A percentile compares a stretch with the other conserved stretches of the same genome.
Evolutionary conservation across 2,888 invertebrate species (phyloP).

Genomic region (Drosophila silvestris): DNA sequence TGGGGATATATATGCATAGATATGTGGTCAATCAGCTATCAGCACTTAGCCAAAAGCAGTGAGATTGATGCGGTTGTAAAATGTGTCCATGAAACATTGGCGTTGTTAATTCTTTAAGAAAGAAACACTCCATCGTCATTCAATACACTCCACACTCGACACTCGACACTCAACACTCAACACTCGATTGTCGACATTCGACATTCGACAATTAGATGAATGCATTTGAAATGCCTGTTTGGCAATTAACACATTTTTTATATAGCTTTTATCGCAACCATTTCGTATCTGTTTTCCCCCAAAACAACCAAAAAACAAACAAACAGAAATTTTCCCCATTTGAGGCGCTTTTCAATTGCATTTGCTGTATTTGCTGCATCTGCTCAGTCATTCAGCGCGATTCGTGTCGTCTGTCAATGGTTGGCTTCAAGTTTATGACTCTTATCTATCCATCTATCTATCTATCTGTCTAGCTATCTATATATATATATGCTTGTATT

Average conservation of each 20-base stretch:
- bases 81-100: slow-evolving; percentile 17
- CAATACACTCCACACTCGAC: neutral
- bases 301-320: neutral
- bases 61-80: slow-evolving; percentile 71
- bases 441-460: slow-evolving; percentile 21
- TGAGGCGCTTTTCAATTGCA: slow-evolving; percentile 58
- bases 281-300: slow-evolving; percentile 45
- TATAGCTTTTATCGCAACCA: slow-evolving; percentile 65
- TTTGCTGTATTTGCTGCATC: slow-evolving; percentile 33
- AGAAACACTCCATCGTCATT: slow-evolving; percentile 3
- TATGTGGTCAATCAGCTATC: slow-evolving; percentile 56
- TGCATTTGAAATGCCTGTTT: slow-evolving; percentile 25
- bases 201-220: slow-evolving; percentile 3
- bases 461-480: neutral
- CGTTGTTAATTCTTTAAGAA: neutral
- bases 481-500: slow-evolving; percentile 1
- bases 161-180: neutral
- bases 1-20: slow-evolving; percentile 11
- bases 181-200: neutral
- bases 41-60: slow-evolving; percentile 56
- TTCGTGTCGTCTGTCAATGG: slow-evolving; percentile 59
- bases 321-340: slow-evolving; percentile 17
- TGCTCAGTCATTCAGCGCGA: slow-evolving; percentile 11
- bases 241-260: slow-evolving; percentile 76
- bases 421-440: slow-evolving; percentile 63